Evolutionary conservation across 2,797 vertebrate species (phyloP).

Genomic region (Prunella strophiata): DNA sequence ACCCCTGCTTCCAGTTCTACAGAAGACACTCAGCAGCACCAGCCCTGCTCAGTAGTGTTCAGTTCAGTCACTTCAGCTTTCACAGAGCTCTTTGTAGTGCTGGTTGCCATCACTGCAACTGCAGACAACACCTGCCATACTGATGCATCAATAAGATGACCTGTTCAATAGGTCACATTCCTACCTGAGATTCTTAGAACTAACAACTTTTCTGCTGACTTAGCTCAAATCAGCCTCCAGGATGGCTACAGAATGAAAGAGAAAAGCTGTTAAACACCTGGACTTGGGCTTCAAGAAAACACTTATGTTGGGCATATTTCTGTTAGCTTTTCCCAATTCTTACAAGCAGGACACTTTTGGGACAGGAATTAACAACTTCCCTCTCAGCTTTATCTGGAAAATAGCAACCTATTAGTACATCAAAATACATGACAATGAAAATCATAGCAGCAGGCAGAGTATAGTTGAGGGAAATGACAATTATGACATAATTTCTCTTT

Average conservation of each 20-base stretch:
- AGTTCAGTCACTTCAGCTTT: background rate
- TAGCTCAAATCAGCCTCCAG: background rate
- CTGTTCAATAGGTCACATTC: background rate
- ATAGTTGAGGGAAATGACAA: background rate
- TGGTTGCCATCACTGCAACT: fast-evolving
- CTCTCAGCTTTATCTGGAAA: background rate
- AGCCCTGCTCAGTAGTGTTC: background rate
- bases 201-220: background rate
- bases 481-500: background rate
- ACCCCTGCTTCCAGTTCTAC: background rate
- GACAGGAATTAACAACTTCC: background rate
- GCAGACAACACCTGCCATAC: fast-evolving
- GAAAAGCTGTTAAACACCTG: background rate
- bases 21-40: background rate
- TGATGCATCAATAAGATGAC: background rate
- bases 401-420: background rate
- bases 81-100: background rate
- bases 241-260: background rate
- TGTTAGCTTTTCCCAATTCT: background rate
- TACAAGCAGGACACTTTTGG: background rate
- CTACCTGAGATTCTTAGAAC: background rate
- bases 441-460: background rate
- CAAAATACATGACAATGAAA: background rate
- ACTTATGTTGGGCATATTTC: background rate
- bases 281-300: background rate